These are phyloP conservation scores for Eristalis arbustorum DNA, from an alignment of 2,888 invertebrate genomes.

Conservation along the genomic window DNA sequence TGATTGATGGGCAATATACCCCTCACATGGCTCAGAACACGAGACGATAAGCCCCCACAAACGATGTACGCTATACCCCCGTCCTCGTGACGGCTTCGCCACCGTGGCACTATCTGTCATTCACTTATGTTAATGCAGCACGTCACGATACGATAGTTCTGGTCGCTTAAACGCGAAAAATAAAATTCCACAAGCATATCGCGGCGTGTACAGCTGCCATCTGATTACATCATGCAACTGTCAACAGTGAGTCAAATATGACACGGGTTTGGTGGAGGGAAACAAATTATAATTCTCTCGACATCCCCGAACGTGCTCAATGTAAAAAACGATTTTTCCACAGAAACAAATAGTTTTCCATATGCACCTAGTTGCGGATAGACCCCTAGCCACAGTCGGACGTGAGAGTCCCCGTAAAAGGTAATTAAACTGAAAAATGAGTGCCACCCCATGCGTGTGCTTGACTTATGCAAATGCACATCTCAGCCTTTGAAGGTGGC, in stretches of 20 bases:
- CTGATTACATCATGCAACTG: constrained; percentile 49
- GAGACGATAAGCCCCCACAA: neutral
- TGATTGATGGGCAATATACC: neutral
- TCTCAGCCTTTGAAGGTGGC: neutral
- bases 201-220: constrained; percentile 19
- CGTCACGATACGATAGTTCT: neutral
- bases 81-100: neutral
- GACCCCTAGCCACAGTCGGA: neutral
- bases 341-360: neutral
- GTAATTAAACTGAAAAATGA: constrained; percentile 26
- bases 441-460: neutral
- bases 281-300: constrained; percentile 20
- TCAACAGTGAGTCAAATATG: constrained; percentile 39
- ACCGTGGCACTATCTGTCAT: neutral
- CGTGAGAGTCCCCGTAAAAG: constrained; percentile 4
- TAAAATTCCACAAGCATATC: constrained; percentile 31
- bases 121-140: neutral
- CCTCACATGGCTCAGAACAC: neutral
- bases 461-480: constrained; percentile 51
- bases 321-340: neutral
- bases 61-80: neutral
- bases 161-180: neutral
- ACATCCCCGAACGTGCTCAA: neutral
- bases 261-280: neutral
- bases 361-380: neutral